phyloP scores from a whole-genome alignment of 2,797 vertebrate species.

The Diplodus puntazzo region DNA sequence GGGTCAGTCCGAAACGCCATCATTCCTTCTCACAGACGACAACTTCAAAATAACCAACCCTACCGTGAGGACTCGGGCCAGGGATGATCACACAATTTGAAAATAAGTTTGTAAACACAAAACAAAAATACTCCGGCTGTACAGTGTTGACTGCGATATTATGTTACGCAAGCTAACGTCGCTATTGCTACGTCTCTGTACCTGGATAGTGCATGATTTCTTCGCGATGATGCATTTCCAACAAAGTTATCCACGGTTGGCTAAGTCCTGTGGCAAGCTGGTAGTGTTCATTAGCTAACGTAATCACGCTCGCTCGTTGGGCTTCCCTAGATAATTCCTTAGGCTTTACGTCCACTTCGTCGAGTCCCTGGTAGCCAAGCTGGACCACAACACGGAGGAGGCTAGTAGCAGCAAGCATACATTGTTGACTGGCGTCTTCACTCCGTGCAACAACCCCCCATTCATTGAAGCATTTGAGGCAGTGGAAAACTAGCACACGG shows the following conservation, averaged over 20 bases:
- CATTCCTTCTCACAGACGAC: constrained; percentile 36
- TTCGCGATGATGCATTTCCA: constrained; percentile 53
- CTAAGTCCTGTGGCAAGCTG: not conserved
- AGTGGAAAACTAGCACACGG: constrained; percentile 53
- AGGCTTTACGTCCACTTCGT: constrained; percentile 18
- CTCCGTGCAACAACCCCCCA: constrained; percentile 50
- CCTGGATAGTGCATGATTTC: constrained; percentile 44
- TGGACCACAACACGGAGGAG: constrained; percentile 33
- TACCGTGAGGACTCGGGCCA: not conserved
- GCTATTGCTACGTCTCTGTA: constrained; percentile 35
- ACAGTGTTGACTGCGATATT: constrained; percentile 2
- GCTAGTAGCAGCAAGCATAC: constrained; percentile 29
- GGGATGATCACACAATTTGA: not conserved
- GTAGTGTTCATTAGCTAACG: constrained; percentile 4
- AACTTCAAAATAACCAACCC: constrained; percentile 21
- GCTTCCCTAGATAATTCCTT: constrained; percentile 8
- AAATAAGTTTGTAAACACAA: constrained; percentile 35
- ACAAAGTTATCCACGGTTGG: constrained; percentile 53
- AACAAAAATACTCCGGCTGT: constrained; percentile 24
- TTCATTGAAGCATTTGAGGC: constrained; percentile 65
- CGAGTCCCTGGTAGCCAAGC: not conserved
- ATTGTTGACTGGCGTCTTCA: constrained; percentile 45
- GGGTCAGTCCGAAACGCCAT: constrained; percentile 66
- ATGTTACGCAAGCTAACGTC: constrained; percentile 43
- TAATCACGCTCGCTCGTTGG: constrained; percentile 12